Evolutionary conservation across 2,797 vertebrate genomes (phyloP), one percentile per base, ranked within the genome.

Genomic region (Cercopithecus mitis): DNA sequence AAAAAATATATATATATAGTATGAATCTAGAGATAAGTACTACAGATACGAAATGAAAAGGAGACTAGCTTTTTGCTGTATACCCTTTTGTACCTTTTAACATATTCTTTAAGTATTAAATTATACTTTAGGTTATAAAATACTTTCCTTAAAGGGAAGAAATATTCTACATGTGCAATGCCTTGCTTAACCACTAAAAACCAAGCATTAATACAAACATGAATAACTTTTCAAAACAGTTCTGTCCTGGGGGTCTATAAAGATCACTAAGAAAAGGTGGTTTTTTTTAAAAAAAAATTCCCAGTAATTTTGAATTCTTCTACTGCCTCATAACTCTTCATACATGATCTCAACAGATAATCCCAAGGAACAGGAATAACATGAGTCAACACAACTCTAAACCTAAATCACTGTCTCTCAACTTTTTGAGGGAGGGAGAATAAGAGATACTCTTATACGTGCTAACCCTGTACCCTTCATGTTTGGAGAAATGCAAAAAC

Each of bases 141-240:
- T 5, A 70, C 45, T 57, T 91, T 61, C 14, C 80, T 84, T 88
- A 41, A 97, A 96, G 70, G 45, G 77, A n/a, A 76, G 72, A 88
- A 84, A 95, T 75, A 10, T 55, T 83, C 80, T 57, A 83, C 36
- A 43, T 43, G 12, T 47, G 61, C 36, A 14, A 67, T 84, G 24
- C 41, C 72, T 70, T n/a, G 25, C 41, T 94, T 81, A 90, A 83
- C 27, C 36, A 90, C 82, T 92, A 95, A 84, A 64, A 91, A 75
- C 70, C 24, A 92, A 79, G 58, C 25, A 1, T 93, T 73, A 72
- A 58, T 61, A 93, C 7, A 87, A 90, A 86, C 30, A 55, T 57
- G 15, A 58, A n/a, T 90, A 45, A 64, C 27, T 91, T 90, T 92
- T 88, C 81, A 76, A 86, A 89, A 64, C 50, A 91, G 47, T 43